Base-by-base conservation (phyloP, 2,888 invertebrate species). In the Tetranychus truncatus region DNA sequence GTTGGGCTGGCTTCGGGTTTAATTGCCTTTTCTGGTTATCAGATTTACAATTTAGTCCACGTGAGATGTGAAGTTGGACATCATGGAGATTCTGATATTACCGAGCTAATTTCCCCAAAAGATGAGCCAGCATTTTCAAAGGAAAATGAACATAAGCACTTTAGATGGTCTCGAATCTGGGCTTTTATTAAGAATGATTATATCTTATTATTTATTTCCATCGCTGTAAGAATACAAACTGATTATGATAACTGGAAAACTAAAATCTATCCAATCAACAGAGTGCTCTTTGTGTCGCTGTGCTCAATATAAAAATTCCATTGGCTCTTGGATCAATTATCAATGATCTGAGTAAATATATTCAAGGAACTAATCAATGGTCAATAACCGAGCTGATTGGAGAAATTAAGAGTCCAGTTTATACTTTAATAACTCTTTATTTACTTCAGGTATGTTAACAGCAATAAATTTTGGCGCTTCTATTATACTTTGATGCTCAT, bases 241-340 rank as follows among this genome's bases (percentile, higher is more conserved):
- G 18, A 72, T 66, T 74, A 20, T 65, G 66, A 73, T 74, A 69
- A 44, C 7, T 71, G 21, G 67, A 45, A 45, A 77, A 77, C 76
- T 75, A 75, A 78, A 79, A 87, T 86, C 75, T 55, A 9, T 55
- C 15, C 55, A 55, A 9, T 15, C 55, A 67, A 67, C 84, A 94
- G 93, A 91, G 92, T 77, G 93, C 95, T 5, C 83, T 95, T 76
- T 86, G 89, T 74, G 93, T 93, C 45, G 94, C 95, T 18, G 84
- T 91, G 78, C 85, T 94, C 76, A 95, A 95, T 82, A 91, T 95
- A 76, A 88, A 91, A 84, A 91, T 95, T 80, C 95, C 95, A 1
- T 87, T 89, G 76, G 84, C 90, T 80, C 85, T 95, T 76, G 94
- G 94, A 34, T 87, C 88, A 72, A 85, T 94, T 46, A 89, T 94